These are phyloP conservation scores for Ceryle rudis DNA, from an alignment of 2,797 vertebrate species.

Conservation along the genomic window DNA sequence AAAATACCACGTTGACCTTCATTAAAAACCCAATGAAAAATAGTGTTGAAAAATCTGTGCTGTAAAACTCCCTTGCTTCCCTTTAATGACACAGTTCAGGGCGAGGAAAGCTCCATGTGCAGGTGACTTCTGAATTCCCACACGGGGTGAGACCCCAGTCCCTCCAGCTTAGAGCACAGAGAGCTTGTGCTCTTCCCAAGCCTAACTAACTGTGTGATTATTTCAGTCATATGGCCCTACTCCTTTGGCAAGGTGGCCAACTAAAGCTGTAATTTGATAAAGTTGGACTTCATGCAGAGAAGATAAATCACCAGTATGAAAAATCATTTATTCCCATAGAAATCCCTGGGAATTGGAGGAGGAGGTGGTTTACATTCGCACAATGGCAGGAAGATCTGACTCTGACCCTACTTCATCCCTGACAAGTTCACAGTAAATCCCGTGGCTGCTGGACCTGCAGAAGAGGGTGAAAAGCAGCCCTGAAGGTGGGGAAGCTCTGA, in stretches of 20 bases:
- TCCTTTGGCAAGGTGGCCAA: background rate
- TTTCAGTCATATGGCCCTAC: background rate
- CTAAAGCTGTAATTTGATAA: background rate
- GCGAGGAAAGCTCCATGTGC: fast-evolving
- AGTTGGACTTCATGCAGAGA: background rate
- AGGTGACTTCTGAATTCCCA: background rate
- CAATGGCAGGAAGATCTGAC: background rate
- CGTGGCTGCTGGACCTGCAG: background rate
- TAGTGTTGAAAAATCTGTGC: background rate
- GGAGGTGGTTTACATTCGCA: background rate
- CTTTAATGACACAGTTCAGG: background rate
- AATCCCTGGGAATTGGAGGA: background rate
- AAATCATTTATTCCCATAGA: background rate
- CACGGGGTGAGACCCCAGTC: background rate
- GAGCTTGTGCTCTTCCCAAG: background rate
- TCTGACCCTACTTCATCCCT: background rate
- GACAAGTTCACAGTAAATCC: background rate
- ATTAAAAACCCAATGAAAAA: background rate
- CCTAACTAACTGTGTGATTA: background rate
- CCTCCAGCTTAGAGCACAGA: background rate
- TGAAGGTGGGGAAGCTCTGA: background rate
- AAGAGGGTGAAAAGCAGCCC: background rate
- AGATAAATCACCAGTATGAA: background rate
- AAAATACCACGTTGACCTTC: background rate
- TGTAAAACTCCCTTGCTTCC: background rate